These are phyloP conservation scores for Halictus ligatus DNA, from an alignment of 2,888 invertebrate species.

Conservation along the genomic window DNA sequence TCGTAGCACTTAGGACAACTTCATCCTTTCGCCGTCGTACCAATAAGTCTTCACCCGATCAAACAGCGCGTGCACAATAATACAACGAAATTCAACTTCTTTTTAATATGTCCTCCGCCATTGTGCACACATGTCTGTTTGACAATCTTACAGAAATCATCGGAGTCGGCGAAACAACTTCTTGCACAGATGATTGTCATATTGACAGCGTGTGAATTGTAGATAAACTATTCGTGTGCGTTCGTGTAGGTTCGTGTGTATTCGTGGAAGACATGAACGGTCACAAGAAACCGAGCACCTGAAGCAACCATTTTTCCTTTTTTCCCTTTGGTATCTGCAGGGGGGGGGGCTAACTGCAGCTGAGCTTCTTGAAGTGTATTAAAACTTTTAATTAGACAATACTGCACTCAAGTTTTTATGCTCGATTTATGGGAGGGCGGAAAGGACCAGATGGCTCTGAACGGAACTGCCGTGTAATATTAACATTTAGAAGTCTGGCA, in stretches of 20 bases:
- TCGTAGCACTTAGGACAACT: constrained; percentile 4
- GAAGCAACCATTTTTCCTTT: neutral
- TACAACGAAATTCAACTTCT: neutral
- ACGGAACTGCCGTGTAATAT: neutral
- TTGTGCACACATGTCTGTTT: neutral
- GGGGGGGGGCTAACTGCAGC: neutral
- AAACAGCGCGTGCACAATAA: neutral
- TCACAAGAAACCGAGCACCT: neutral
- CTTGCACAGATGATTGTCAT: too few relatives aligned
- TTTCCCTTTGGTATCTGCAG: neutral
- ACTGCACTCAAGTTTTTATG: neutral
- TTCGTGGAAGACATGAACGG: neutral
- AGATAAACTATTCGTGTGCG: too few relatives aligned
- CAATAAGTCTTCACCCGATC: constrained; percentile 11
- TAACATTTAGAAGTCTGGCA: neutral
- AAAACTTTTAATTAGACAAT: constrained; percentile 9
- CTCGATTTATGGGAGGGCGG: neutral
- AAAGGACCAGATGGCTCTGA: neutral
- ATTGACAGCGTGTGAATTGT: too few relatives aligned
- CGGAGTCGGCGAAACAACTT: neutral
- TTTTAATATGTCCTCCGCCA: neutral
- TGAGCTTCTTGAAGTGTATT: neutral
- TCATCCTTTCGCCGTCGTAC: neutral
- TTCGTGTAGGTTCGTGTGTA: too few relatives aligned
- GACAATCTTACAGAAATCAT: neutral